Evolutionary conservation across 2,888 invertebrate genomes (phyloP).

Genomic region (Nebria salina): DNA sequence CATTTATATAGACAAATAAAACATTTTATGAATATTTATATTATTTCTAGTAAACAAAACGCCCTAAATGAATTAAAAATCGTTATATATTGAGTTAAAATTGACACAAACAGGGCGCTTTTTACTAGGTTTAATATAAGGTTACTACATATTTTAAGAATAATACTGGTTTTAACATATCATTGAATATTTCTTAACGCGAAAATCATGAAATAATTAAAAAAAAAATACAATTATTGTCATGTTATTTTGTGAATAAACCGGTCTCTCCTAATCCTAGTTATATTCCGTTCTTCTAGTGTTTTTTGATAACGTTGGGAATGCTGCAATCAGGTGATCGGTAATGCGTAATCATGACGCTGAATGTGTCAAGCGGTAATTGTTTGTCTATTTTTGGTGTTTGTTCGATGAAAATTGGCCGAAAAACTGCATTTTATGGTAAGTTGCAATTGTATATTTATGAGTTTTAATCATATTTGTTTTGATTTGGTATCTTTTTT

Average conservation of each 20-base stretch:
- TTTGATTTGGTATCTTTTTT: no score
- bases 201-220: conserved; percentile 20
- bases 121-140: not conserved
- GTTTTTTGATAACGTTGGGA: not conserved
- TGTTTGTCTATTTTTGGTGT: no score
- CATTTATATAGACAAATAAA: conserved; percentile 16
- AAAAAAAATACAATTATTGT: not conserved
- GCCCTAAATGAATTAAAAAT: not conserved
- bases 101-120: not conserved
- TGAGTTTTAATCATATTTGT: no score
- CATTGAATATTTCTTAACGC: conserved; percentile 20
- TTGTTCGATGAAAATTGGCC: no score
- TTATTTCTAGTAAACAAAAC: not conserved
- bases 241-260: not conserved
- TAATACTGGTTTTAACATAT: conserved; percentile 23
- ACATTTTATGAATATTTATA: not conserved
- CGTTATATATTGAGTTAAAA: not conserved
- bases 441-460: no score
- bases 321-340: not conserved
- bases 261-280: not conserved
- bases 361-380: no score
- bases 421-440: no score
- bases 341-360: no score
- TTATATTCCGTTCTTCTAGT: not conserved
- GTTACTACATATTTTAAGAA: conserved; percentile 11